A percentile compares a stretch with the other conserved stretches of the same genome.
phyloP scores from a whole-genome alignment of 2,797 vertebrate species.

The Molossus alvarezi region DNA sequence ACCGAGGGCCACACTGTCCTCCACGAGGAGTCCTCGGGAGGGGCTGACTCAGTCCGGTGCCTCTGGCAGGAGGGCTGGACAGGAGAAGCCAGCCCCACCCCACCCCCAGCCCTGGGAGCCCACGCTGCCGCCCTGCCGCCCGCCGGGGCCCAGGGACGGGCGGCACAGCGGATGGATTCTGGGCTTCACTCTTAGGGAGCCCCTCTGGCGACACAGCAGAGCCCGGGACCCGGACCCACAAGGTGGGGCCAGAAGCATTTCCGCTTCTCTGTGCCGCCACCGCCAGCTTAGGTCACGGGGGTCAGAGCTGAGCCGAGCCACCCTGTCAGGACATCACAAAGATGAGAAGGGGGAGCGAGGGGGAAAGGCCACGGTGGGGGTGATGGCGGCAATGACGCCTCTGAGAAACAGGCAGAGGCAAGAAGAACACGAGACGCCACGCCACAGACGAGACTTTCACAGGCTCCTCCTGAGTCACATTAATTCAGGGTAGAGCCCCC shows the following conservation, averaged over 20 bases:
- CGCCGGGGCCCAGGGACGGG: too few species aligned
- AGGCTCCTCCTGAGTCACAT: fast-evolving
- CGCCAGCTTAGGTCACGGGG: fast-evolving
- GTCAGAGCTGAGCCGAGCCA: too few species aligned
- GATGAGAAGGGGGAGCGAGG: too few species aligned
- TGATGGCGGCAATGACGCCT: fast-evolving
- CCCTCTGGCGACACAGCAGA: fast-evolving
- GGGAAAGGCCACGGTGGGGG: too few species aligned
- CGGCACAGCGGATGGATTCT: fast-evolving
- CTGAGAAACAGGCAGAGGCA: too few species aligned
- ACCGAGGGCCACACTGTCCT: too few species aligned
- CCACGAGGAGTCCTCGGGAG: not conserved
- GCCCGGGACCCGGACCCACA: not conserved
- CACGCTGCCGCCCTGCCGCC: fast-evolving
- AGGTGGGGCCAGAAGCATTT: fast-evolving
- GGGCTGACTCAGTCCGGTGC: not conserved
- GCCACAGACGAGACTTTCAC: fast-evolving
- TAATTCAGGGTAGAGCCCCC: fast-evolving
- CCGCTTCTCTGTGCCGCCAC: not conserved
- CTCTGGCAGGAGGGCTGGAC: not conserved
- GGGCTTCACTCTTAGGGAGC: not conserved
- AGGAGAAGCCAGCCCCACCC: fast-evolving
- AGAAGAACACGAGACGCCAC: fast-evolving
- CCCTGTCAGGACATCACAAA: not conserved
- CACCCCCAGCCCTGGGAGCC: not conserved